Conservation (phyloP, 2,113 vertebrate genomes). For the Salvelinus sp. region DNA sequence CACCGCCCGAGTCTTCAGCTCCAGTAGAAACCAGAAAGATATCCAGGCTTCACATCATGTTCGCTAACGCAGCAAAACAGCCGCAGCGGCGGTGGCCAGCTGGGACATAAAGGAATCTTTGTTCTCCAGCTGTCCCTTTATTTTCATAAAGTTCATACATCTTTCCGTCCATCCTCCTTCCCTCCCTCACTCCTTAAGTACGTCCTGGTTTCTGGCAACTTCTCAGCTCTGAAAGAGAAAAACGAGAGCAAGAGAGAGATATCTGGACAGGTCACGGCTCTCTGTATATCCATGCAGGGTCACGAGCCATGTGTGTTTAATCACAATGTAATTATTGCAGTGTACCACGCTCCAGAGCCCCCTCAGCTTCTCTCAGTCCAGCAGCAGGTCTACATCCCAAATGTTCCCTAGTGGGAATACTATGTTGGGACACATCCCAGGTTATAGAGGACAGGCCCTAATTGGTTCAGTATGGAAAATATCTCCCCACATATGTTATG, state of each 20-base stretch:
- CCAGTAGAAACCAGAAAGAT: not conserved
- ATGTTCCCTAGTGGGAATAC: not conserved
- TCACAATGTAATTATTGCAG: conserved; percentile 86
- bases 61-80: not conserved
- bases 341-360: conserved; percentile 77
- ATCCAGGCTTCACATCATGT: not conserved
- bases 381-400: conserved; percentile 16
- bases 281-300: conserved; percentile 76
- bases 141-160: conserved; percentile 64
- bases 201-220: conserved; percentile 89
- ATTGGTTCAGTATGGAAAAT: conserved; percentile 91
- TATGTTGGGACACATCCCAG: conserved; percentile 27
- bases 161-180: conserved; percentile 51
- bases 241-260: not conserved
- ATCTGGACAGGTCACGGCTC: conserved; percentile 54
- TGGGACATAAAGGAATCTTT: conserved; percentile 72
- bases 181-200: conserved; percentile 66
- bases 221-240: conserved; percentile 71
- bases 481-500: conserved; percentile 84
- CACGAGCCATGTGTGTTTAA: conserved; percentile 92
- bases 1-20: too few species aligned
- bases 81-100: not conserved
- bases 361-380: conserved; percentile 64
- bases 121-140: conserved; percentile 81
- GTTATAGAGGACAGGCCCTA: conserved; percentile 88